Percentiles rank a stretch among this genome's conserved stretches.
Conservation (phyloP, 1,140 invertebrate species). For the Euglossa dilemma region DNA sequence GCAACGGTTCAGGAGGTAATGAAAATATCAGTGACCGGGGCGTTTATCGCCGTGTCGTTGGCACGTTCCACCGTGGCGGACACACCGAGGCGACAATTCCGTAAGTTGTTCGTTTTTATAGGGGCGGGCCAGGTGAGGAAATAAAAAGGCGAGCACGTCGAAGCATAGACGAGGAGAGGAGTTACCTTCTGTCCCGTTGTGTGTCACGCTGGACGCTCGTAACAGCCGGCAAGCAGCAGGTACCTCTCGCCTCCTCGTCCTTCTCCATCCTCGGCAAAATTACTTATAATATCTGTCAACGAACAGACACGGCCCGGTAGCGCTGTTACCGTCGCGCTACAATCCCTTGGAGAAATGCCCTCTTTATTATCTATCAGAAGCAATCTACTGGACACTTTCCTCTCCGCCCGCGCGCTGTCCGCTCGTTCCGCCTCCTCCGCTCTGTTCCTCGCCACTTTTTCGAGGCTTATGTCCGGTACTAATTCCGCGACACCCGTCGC, state of each 20-base stretch:
- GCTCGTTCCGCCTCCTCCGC: slow-evolving; percentile 7
- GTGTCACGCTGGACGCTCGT: slow-evolving; percentile 70
- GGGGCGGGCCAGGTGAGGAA: slow-evolving; percentile 12
- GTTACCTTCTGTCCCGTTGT: slow-evolving; percentile 62
- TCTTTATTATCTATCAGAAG: slow-evolving; percentile 77
- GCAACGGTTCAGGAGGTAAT: neutral
- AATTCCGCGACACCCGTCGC: slow-evolving; percentile 31
- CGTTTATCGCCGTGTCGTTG: slow-evolving; percentile 15
- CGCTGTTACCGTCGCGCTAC: slow-evolving; percentile 53
- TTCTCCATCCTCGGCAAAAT: slow-evolving; percentile 62
- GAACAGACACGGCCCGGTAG: slow-evolving; percentile 58
- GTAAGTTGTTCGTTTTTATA: slow-evolving; percentile 27
- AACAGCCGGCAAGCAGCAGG: slow-evolving; percentile 52
- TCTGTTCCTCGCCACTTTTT: neutral
- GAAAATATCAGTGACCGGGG: slow-evolving; percentile 8
- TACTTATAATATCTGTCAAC: slow-evolving; percentile 73
- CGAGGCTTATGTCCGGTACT: slow-evolving; percentile 33
- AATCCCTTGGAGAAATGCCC: slow-evolving; percentile 71
- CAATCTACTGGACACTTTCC: slow-evolving; percentile 67
- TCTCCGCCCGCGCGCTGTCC: slow-evolving; percentile 28
- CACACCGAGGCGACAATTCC: slow-evolving; percentile 7
- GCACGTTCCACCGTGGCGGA: neutral
- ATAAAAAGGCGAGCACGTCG: slow-evolving; percentile 52
- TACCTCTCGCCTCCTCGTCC: slow-evolving; percentile 31
- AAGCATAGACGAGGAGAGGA: slow-evolving; percentile 48